Base-by-base conservation (phyloP, 2,797 vertebrate species). In the Oceanodroma leucorhoa region DNA sequence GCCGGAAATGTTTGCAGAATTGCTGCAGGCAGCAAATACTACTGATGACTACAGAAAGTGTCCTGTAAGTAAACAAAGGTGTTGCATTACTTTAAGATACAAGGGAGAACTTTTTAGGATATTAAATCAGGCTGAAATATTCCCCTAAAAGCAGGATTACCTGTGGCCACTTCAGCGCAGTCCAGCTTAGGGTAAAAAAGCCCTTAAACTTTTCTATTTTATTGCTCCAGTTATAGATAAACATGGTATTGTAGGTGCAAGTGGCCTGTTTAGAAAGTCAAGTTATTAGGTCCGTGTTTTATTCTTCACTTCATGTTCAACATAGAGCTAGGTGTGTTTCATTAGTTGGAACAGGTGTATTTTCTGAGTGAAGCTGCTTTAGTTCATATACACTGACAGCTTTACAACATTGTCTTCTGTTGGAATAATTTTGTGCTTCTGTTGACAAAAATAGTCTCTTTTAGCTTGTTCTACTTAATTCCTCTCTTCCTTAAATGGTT, bases 11-110 rank as follows among this genome's bases (percentile, higher is more conserved):
- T 99, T 99, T 40, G 99, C 99, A 2, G 99, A 99, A 78, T 83
- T 99, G 96, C 98, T 99, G 79, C 99, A 99, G 95, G 98, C 98
- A 66, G 99, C 99, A 48, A 99, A 98, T 96, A 99, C 99, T 32
- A 96, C 98, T 34, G 99, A 99, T 95, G 99, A 99, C 97, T 98
- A 98, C 78, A 98, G 99, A 19, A 99, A 99, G 93, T 99, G 99
- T 97, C 99, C 99, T 62, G 99, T 99, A 97, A 98, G 99, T 98
- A 72, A 89, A 62, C 32, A 43, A 36, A 69, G 27, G n/a, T 19
- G 23, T 50, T 78, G 4, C 3, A 4, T 77, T 87, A 41, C 43
- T 71, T 29, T 29, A 71, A 62, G 23, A 11, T 43, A 30, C 40
- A 29, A 22, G 30, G n/a, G 13, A 71, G 48, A 58, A 23, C 21